Percentiles rank a stretch among this genome's conserved stretches.
Conservation (phyloP, 2,888 invertebrate genomes). For the Epicampocera succincta region DNA sequence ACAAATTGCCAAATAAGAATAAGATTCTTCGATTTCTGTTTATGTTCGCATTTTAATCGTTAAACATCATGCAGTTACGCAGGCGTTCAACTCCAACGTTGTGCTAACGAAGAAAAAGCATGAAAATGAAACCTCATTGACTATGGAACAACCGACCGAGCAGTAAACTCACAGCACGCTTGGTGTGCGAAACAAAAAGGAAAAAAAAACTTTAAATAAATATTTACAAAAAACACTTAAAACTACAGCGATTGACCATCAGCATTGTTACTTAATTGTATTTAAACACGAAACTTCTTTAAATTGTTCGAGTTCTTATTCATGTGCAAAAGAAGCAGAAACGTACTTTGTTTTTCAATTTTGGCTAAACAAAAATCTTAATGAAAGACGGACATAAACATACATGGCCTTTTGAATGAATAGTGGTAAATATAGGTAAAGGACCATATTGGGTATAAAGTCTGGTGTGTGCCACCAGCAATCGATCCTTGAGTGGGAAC, state of each 20-base stretch:
- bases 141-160: not conserved
- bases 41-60: slow-evolving; percentile 53
- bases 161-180: slow-evolving; percentile 50
- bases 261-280: slow-evolving; percentile 80
- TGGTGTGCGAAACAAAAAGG: slow-evolving; percentile 11
- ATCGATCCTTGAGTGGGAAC: too few relatives aligned
- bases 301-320: slow-evolving; percentile 68
- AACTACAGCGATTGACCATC: slow-evolving; percentile 65
- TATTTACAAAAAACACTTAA: slow-evolving; percentile 22
- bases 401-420: slow-evolving; percentile 55
- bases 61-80: slow-evolving; percentile 65
- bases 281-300: slow-evolving; percentile 80
- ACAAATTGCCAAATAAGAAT: slow-evolving; percentile 41
- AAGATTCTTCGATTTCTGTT: slow-evolving; percentile 41
- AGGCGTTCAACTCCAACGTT: slow-evolving; percentile 31
- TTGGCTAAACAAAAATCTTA: slow-evolving; percentile 64
- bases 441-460: not conserved
- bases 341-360: slow-evolving; percentile 46
- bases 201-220: slow-evolving; percentile 26
- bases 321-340: slow-evolving; percentile 29
- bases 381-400: slow-evolving; percentile 65
- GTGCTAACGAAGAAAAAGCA: slow-evolving; percentile 20
- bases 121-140: slow-evolving; percentile 18
- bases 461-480: slow-evolving; percentile 37
- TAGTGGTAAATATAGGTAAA: slow-evolving; percentile 3